Conservation (phyloP, 2,113 vertebrate species). For the Prionailurus viverrinus region DNA sequence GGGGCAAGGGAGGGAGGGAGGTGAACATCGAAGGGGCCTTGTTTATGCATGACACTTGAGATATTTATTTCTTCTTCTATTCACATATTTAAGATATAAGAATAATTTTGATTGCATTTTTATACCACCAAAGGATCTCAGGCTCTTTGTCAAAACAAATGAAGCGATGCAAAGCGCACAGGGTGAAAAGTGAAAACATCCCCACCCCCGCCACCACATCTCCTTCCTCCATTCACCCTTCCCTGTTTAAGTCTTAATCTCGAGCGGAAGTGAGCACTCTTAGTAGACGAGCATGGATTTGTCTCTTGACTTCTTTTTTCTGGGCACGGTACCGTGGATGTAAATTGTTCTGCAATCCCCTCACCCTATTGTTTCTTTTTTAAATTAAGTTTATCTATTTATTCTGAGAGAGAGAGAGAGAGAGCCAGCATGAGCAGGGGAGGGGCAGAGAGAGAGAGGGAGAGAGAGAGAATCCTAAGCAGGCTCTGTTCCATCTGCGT, state of each 20-base stretch:
- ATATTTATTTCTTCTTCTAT: slow-evolving; percentile 40
- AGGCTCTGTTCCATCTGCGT: too few species aligned
- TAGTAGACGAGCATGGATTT: not conserved
- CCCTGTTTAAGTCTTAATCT: slow-evolving; percentile 13
- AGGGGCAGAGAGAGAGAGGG: too few species aligned
- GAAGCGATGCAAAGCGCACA: not conserved
- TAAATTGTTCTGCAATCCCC: not conserved
- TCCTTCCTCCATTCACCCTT: not conserved
- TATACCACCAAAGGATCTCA: not conserved
- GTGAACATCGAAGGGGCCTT: not conserved
- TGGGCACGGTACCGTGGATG: not conserved
- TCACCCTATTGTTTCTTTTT: too few species aligned
- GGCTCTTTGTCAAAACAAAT: slow-evolving; percentile 24
- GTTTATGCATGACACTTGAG: not conserved
- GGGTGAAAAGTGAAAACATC: slow-evolving; percentile 7
- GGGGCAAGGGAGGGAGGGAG: not conserved
- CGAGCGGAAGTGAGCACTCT: not conserved
- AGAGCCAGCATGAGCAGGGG: too few species aligned
- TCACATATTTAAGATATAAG: slow-evolving; percentile 32
- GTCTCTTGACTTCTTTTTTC: not conserved
- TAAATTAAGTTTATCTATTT: too few species aligned
- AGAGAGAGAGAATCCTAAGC: too few species aligned
- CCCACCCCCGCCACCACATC: not conserved
- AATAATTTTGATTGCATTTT: slow-evolving; percentile 7
- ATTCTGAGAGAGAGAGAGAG: too few species aligned